Evolutionary conservation across 1,140 invertebrate species (phyloP).

Genomic region (Solenopsis invicta): DNA sequence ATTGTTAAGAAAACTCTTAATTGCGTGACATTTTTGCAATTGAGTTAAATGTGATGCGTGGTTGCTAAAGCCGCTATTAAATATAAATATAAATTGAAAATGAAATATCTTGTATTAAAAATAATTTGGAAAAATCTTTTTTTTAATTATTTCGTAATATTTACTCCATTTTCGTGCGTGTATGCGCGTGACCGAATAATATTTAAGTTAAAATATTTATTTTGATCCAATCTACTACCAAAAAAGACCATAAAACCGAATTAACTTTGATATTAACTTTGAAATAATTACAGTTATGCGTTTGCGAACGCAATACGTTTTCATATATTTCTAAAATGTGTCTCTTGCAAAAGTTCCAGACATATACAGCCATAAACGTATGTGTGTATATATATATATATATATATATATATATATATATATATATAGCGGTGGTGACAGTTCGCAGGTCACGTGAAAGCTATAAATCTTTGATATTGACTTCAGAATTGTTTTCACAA

Average conservation of each 20-base stretch:
- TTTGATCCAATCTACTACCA: neutral
- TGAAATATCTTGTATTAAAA: neutral
- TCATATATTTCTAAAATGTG: neutral
- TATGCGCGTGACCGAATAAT: neutral
- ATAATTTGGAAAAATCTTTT: neutral
- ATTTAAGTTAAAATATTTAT: neutral
- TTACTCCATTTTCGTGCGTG: neutral
- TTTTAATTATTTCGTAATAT: neutral
- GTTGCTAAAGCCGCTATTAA: neutral
- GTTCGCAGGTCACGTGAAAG: neutral
- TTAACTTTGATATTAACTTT: neutral
- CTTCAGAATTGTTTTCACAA: neutral
- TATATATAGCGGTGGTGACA: neutral
- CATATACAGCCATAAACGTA: neutral
- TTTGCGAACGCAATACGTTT: neutral
- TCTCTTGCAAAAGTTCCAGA: neutral
- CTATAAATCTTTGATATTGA: constrained; percentile 29
- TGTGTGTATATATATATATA: too few relatives aligned
- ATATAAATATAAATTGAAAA: neutral
- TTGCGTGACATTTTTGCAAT: neutral
- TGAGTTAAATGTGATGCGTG: neutral
- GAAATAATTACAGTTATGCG: constrained; percentile 3
- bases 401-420: too few relatives aligned
- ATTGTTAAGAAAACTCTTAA: neutral
- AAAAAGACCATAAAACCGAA: neutral